Evolutionary conservation across 2,797 vertebrate genomes (phyloP), one percentile per base, ranked within the genome.

Genomic region (Tarsius wallacei): DNA sequence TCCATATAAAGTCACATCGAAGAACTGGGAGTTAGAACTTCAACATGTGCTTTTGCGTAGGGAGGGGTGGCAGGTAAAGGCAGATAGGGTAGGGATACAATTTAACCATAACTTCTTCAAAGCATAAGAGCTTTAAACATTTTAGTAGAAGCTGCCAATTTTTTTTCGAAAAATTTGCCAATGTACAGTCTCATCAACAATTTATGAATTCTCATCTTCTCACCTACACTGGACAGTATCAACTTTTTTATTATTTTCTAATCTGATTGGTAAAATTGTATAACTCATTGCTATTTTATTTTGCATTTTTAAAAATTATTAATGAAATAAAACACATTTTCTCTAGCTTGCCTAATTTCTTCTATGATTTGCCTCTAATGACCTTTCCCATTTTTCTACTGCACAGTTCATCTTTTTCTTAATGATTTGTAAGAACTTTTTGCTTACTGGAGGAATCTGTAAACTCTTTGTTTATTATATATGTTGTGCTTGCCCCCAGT

Each of bases 351-450:
- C 51, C 22, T 84, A 77, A 85, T 90, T 94, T 93, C 80, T 90
- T 81, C 47, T 88, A 26, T 89, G 42, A 95, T 77, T 95, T 61
- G 31, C 47, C 21, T 80, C 49, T 90, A 61, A 59, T 36, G 22
- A 51, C n/a, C 49, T 91, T 87, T 94, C 13, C 19, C 15, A 13
- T 66, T 82, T 87, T 97, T 93, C 73, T 93, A 7, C 55, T 89
- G 28, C 26, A 49, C 57, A 55, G 7, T 26, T 90, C 14, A 86
- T 71, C 85, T 89, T 83, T 89, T 95, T 82, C 26, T 82, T 78
- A 42, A n/a, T 84, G n/a, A 83, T 95, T 90, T 88, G 47, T 68
- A 87, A 49, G 68, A 49, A 55, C 12, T 59, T 96, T 94, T 86
- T 86, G 10, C 81, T 84, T 81, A 63, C 49, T 83, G 83, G 51